A percentile compares a stretch with the other conserved stretches of the same genome.
These are phyloP conservation scores for Gymnogyps californianus DNA, from an alignment of 2,113 vertebrate genomes.

Conservation along the genomic window DNA sequence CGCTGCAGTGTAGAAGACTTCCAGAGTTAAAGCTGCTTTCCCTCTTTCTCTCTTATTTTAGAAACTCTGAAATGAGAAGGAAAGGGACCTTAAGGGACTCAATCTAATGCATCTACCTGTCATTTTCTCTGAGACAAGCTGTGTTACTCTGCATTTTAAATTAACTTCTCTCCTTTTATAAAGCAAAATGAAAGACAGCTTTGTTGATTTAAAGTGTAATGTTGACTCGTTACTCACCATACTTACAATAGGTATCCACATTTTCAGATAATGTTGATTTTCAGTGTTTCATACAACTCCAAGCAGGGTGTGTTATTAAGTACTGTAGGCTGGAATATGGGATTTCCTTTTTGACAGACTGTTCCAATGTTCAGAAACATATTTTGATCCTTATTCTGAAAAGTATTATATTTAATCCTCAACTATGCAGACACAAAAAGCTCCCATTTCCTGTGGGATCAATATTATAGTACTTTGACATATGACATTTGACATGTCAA, in stretches of 20 bases:
- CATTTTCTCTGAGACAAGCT: too few relatives aligned
- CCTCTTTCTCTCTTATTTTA: accelerated
- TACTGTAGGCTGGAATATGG: neutral
- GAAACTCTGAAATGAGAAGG: neutral
- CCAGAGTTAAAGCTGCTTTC: neutral
- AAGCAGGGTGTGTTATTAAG: neutral
- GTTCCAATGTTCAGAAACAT: neutral
- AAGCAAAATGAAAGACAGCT: neutral
- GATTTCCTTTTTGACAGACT: neutral
- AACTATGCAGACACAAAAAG: neutral
- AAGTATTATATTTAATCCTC: neutral
- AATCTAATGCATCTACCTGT: neutral
- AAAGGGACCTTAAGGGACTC: neutral
- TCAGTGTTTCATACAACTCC: accelerated
- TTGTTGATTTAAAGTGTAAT: neutral
- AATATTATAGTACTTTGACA: neutral
- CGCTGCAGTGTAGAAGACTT: accelerated
- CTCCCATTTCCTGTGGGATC: neutral
- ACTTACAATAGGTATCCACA: accelerated
- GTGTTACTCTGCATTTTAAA: neutral
- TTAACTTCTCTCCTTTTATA: neutral
- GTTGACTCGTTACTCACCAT: accelerated
- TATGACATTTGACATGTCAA: neutral
- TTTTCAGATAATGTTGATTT: neutral
- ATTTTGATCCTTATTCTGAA: neutral